Evolutionary conservation across 2,888 invertebrate genomes (phyloP), one percentile per base, ranked within the genome.

Genomic region (Syrphus vitripennis): DNA sequence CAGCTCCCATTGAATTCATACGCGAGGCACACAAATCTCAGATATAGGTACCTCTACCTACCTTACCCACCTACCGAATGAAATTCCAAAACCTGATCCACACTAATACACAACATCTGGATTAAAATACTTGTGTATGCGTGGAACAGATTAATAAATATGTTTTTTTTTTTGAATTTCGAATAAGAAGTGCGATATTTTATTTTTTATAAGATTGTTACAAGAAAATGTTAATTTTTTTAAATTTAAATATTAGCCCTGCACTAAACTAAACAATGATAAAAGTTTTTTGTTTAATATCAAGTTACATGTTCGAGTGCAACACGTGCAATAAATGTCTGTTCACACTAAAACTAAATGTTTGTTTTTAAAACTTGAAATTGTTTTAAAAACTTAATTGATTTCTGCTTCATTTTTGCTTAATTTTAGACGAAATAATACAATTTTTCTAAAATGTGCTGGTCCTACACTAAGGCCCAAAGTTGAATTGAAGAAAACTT

Each of bases 1-100:
- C 92, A 92, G 92, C 92, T 92, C 92, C 92, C 90, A 92, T 92
- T 92, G 82, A 86, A 86, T 86, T 86, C 82, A 86, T 86, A 59
- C 65, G 70, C 74, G 70, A 86, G 77, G 70, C 86, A 77, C 86
- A 86, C 86, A 86, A 86, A 86, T 86, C 86, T 86, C 86, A 82
- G 82, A 86, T 81, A 65, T 65, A 34, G 12, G 31, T 34, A 57
- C 57, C 12, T 57, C 34, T 21, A 63, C 45, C 65, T 65, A 63
- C 61, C 61, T n/a, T 63, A 63, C 4, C 42, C 26, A 82, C 82
- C 86, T 86, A 86, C 86, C 82, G 86, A 82, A 82, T 86, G 86
- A 82, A 86, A 86, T 86, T 82, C 86, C 82, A 86, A 86, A 86
- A 86, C 86, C 86, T 86, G 86, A 86, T 86, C 81, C 86, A 75